Evolutionary conservation across 30 jellyfish, hydroid and myxozoan species (phyloP).

Genomic region (Clytia hemisphaerica): DNA sequence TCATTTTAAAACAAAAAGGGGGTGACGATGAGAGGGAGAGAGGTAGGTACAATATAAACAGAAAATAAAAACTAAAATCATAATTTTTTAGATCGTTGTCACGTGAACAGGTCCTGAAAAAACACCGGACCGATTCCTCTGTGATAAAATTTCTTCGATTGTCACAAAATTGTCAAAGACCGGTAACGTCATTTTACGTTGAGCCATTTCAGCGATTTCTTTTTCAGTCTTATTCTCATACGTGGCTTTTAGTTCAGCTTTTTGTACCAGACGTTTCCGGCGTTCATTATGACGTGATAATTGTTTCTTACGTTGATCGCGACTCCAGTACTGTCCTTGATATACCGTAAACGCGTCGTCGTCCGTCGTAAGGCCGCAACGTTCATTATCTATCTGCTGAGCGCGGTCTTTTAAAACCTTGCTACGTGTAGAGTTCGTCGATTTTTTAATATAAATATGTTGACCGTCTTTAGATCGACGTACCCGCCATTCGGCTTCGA

Average conservation of each 20-base stretch:
- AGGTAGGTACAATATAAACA: too few species aligned
- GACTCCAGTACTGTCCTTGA: constrained; percentile 87
- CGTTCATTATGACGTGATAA: constrained; percentile 71
- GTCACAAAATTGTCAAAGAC: constrained; percentile 78
- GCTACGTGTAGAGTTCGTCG: constrained; percentile 57
- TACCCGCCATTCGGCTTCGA: constrained; percentile 92
- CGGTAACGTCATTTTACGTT: constrained; percentile 77
- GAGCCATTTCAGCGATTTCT: constrained; percentile 82
- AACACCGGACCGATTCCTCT: constrained; percentile 78
- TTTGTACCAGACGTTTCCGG: constrained; percentile 57
- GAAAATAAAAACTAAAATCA: too few species aligned
- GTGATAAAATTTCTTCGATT: constrained; percentile 80
- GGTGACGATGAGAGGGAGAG: too few species aligned
- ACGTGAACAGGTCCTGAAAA: constrained; percentile 90
- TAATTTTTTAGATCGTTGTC: constrained; percentile 75
- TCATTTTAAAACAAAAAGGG: too few species aligned
- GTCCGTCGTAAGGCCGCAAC: constrained; percentile 90
- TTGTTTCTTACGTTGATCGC: constrained; percentile 82
- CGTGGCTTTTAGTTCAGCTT: constrained; percentile 48
- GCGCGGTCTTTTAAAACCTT: constrained; percentile 74
- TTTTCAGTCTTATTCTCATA: constrained; percentile 67
- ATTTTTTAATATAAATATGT: constrained; percentile 77
- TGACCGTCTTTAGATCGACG: constrained; percentile 96
- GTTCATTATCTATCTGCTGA: constrained; percentile 70
- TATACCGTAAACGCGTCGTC: constrained; percentile 87